Evolutionary conservation across 2,797 vertebrate genomes (phyloP), one percentile per base, ranked within the genome.

Genomic region (Avahi laniger): DNA sequence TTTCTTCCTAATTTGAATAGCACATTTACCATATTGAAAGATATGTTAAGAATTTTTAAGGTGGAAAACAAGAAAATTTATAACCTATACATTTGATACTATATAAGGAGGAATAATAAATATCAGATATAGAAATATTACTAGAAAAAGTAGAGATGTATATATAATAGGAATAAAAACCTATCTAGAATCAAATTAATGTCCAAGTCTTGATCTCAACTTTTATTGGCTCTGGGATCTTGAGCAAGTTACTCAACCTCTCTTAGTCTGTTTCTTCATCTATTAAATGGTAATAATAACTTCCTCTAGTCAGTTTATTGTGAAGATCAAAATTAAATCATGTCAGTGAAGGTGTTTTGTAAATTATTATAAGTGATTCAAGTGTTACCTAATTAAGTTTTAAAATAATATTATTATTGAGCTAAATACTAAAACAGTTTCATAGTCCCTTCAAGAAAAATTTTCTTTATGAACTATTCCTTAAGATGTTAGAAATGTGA

Each of bases 351-450:
- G 78, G 3, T 54, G 3, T 57, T 83, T 50, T 38, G 10, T 48
- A 83, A 67, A 89, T 87, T 87, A 79, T 87, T 92, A 78, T 89
- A 79, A 76, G 38, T 63, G 28, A 93, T 72, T 84, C 72, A 82
- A 46, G 11, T 28, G n/a, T 87, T 86, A 70, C 13, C 8, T 30
- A 79, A 82, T 35, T 41, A 95, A 67, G 43, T 24, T 78, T 48
- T 86, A 88, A 65, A 93, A 95, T 93, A 61, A 54, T 87, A 88
- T 24, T 67, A 75, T n/a, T 73, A 76, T 72, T 63, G 73, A 91
- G 18, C 46, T 85, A 79, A 90, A 30, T 85, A 15, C 80, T 50
- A 92, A 89, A 52, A 78, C 30, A 83, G 43, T 20, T 81, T 95
- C 69, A 38, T 52, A 41, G 86, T 95, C 70, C 67, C 43, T 73